Evolutionary conservation across 2,888 invertebrate species (phyloP).

Genomic region (Anthophora plumipes): DNA sequence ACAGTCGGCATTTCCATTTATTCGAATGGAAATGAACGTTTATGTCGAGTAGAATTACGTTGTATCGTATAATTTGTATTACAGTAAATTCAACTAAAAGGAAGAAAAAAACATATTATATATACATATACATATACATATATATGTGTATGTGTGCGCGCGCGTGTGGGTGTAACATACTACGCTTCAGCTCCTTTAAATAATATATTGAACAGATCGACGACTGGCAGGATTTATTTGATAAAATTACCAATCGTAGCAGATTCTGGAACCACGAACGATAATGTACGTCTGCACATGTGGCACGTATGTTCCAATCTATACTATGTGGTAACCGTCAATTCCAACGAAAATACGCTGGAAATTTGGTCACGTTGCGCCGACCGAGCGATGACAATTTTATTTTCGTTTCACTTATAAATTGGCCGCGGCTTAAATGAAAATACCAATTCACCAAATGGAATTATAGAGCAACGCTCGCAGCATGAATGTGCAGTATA

Average conservation of each 20-base stretch:
- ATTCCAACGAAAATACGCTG: constrained; percentile 36
- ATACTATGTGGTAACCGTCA: constrained; percentile 1
- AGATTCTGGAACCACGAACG: constrained; percentile 37
- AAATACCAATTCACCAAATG: constrained; percentile 12
- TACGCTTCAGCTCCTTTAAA: constrained; percentile 1
- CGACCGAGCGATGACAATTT: constrained; percentile 34
- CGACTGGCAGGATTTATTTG: constrained; percentile 18
- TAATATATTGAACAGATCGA: constrained; percentile 14
- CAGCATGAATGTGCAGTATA: not conserved
- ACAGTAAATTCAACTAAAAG: not conserved
- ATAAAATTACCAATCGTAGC: constrained; percentile 24
- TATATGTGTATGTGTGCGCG: too few relatives aligned
- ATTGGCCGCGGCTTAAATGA: constrained; percentile 17
- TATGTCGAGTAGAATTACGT: not conserved
- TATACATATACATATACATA: too few relatives aligned
- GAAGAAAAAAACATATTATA: too few relatives aligned
- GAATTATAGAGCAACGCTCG: not conserved
- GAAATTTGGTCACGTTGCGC: constrained; percentile 48
- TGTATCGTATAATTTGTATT: not conserved
- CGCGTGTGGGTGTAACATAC: too few relatives aligned
- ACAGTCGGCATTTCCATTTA: not conserved
- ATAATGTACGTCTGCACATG: constrained; percentile 44
- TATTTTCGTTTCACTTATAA: constrained; percentile 33
- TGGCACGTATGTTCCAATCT: constrained; percentile 26
- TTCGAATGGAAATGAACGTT: constrained; percentile 26